phyloP scores from a whole-genome alignment of 2,797 vertebrate genomes.

The Oryzias dopingdopingensis region DNA sequence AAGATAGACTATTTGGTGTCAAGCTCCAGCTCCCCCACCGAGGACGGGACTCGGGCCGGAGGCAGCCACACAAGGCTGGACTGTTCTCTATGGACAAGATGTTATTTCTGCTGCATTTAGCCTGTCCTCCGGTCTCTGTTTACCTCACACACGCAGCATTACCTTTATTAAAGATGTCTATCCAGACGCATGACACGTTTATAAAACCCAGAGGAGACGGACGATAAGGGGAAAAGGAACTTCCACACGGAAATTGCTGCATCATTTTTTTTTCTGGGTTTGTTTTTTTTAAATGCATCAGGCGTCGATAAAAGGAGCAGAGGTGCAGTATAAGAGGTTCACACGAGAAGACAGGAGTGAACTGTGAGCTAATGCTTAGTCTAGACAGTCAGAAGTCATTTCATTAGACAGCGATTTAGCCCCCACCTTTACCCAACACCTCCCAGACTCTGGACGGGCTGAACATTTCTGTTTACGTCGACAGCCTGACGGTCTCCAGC shows the following conservation, averaged over 20 bases:
- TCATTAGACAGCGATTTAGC: constrained; percentile 61
- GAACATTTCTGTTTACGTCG: constrained; percentile 32
- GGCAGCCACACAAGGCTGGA: constrained; percentile 32
- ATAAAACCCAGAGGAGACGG: background rate
- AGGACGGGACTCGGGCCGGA: constrained; percentile 36
- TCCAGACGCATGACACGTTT: background rate
- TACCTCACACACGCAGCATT: background rate
- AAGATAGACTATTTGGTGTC: constrained; percentile 23
- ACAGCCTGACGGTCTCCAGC: constrained; percentile 44
- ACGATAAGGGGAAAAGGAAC: background rate
- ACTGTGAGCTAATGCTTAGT: constrained; percentile 73
- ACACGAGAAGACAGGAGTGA: constrained; percentile 16
- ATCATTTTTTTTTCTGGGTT: background rate
- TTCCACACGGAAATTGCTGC: background rate
- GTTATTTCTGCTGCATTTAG: constrained; percentile 36
- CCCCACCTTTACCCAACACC: constrained; percentile 10
- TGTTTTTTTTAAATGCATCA: constrained; percentile 5
- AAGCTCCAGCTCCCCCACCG: constrained; percentile 45
- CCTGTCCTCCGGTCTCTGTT: constrained; percentile 6
- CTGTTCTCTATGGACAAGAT: constrained; percentile 41
- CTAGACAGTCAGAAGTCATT: constrained; percentile 72
- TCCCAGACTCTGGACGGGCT: constrained; percentile 31
- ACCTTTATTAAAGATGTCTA: background rate
- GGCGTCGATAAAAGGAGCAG: constrained; percentile 9
- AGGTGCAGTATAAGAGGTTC: constrained; percentile 2